Percentiles rank a stretch among this genome's conserved stretches.
These are phyloP conservation scores for Drosophila pegasa DNA, from an alignment of 2,888 invertebrate species.

Conservation along the genomic window DNA sequence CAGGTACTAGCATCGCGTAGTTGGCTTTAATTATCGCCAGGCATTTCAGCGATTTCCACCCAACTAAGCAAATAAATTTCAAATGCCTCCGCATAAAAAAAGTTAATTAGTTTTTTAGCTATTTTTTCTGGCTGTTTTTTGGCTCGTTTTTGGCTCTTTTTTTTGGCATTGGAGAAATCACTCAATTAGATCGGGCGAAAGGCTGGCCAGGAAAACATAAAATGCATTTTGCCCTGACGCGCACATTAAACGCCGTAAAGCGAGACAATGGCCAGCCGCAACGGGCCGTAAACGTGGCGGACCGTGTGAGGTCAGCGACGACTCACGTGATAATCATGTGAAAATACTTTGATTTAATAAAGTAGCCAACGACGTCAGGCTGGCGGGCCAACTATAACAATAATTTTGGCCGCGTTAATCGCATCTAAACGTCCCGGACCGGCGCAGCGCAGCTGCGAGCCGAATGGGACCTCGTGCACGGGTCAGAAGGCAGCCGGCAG, in stretches of 20 bases:
- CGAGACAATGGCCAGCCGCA: slow-evolving; percentile 42
- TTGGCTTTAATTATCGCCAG: slow-evolving; percentile 75
- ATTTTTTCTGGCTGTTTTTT: no score
- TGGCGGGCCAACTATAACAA: slow-evolving; percentile 74
- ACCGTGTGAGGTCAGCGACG: slow-evolving; percentile 63
- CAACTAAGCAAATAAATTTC: slow-evolving; percentile 70
- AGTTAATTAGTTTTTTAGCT: slow-evolving; percentile 73
- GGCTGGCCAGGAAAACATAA: slow-evolving; percentile 43
- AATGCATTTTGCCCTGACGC: slow-evolving; percentile 22
- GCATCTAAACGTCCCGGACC: slow-evolving; percentile 67
- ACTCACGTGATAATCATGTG: slow-evolving; percentile 81
- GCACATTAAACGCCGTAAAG: slow-evolving; percentile 36
- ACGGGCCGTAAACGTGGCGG: slow-evolving; percentile 48
- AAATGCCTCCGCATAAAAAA: slow-evolving; percentile 49
- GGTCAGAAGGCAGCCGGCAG: slow-evolving; percentile 65
- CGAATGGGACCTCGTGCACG: slow-evolving; percentile 32
- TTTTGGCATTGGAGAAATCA: slow-evolving; percentile 60
- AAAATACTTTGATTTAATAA: slow-evolving; percentile 80
- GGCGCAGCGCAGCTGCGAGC: slow-evolving; percentile 48
- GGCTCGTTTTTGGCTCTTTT: slow-evolving; percentile 37
- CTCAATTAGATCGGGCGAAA: slow-evolving; percentile 78
- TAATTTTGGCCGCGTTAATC: slow-evolving; percentile 77
- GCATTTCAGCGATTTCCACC: slow-evolving; percentile 72
- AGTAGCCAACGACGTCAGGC: slow-evolving; percentile 71
- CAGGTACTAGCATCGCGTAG: slow-evolving; percentile 36